Percentiles rank a stretch among this genome's conserved stretches.
Evolutionary conservation across 2,797 vertebrate species (phyloP).

Genomic region (Pangasius mekongensis): DNA sequence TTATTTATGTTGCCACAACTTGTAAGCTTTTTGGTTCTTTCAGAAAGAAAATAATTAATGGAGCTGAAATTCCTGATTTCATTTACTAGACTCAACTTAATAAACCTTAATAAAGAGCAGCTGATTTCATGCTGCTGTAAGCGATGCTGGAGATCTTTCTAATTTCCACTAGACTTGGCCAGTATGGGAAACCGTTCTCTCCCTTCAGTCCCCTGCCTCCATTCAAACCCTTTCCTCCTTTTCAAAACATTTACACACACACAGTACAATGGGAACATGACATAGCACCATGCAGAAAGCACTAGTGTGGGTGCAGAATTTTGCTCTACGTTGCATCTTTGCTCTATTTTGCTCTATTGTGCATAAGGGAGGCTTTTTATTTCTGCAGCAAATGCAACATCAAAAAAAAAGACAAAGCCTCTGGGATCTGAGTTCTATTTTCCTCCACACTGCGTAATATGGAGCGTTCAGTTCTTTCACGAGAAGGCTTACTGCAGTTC

Average conservation of each 20-base stretch:
- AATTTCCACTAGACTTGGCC: background rate
- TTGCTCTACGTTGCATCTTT: background rate
- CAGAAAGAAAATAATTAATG: background rate
- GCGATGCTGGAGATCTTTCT: background rate
- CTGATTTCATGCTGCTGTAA: background rate
- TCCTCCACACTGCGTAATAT: background rate
- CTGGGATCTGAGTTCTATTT: background rate
- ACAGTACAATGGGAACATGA: background rate
- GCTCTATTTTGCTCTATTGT: no score
- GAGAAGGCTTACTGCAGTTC: background rate
- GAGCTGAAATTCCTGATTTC: background rate
- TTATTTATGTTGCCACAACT: background rate
- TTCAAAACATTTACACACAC: background rate
- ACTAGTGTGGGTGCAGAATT: background rate
- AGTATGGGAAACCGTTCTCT: background rate
- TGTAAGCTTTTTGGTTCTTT: background rate
- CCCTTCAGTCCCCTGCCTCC: background rate
- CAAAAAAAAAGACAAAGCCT: background rate
- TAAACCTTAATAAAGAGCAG: slow-evolving; percentile 14
- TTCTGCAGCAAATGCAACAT: background rate
- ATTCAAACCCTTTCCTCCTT: background rate
- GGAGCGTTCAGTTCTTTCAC: background rate
- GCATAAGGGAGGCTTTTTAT: background rate
- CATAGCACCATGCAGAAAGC: background rate
- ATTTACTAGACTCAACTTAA: background rate